Evolutionary conservation across 2,113 vertebrate genomes (phyloP).

Genomic region (Leptobrachium leishanense): DNA sequence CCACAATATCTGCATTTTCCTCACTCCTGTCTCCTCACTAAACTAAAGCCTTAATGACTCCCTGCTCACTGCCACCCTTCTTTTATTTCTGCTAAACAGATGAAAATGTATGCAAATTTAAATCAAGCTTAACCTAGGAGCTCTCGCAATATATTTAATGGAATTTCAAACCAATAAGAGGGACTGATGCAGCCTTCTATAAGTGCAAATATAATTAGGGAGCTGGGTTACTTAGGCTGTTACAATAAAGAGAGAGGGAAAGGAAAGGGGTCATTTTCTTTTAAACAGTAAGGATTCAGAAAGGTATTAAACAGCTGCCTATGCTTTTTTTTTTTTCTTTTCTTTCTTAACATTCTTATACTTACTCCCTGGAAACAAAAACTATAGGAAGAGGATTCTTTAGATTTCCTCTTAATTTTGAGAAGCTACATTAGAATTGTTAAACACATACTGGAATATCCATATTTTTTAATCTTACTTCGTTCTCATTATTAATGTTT

Average conservation of each 20-base stretch:
- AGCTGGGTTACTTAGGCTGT: constrained; percentile 76
- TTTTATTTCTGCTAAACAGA: constrained; percentile 99
- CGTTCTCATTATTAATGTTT: too few relatives aligned
- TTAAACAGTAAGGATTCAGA: not conserved
- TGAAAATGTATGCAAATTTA: constrained; percentile 99
- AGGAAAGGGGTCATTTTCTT: constrained; percentile 65
- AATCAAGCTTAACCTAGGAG: constrained; percentile 98
- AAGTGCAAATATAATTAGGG: constrained; percentile 88
- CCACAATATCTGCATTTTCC: constrained; percentile 57
- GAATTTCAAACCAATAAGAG: constrained; percentile 96
- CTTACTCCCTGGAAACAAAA: too few relatives aligned
- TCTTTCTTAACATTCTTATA: too few relatives aligned
- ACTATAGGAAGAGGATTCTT: too few relatives aligned
- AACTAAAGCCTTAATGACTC: constrained; percentile 92
- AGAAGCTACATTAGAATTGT: too few relatives aligned
- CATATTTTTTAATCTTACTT: too few relatives aligned
- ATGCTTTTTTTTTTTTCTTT: constrained; percentile 44
- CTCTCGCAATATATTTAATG: constrained; percentile 95
- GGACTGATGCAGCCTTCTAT: constrained; percentile 72
- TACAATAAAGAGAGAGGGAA: constrained; percentile 61
- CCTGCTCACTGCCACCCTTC: constrained; percentile 88
- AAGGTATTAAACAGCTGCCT: not conserved
- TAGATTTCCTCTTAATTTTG: too few relatives aligned
- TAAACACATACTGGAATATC: too few relatives aligned
- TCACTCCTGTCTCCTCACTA: constrained; percentile 79